Base-by-base conservation (phyloP, 2,113 vertebrate species). In the Chloroceryle aenea region DNA sequence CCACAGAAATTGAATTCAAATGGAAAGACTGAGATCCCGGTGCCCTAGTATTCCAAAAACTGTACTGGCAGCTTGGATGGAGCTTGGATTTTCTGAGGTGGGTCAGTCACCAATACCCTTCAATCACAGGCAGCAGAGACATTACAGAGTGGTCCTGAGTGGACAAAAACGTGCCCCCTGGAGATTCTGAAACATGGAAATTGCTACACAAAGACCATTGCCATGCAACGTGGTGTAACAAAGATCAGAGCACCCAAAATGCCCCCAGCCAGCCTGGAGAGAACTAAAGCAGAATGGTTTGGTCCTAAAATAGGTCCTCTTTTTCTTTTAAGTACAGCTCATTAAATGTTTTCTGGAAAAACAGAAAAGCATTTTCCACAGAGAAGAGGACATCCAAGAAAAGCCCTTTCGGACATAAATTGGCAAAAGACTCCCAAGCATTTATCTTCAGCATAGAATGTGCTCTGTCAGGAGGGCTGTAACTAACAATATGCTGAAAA, bases 381-480 rank as follows among this genome's bases (percentile, higher is more conserved):
- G 75, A 93, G 93, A 91, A 94, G 75, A 96, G 69, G 91, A 96
- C 91, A 85, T 96, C 95, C 93, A 97, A 97, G 97, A 98, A 97
- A 98, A 98, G 97, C 97, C 97, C 94, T 95, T 96, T 97, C 7
- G 86, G 94, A 93, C 95, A 92, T 76, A 93, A 97, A 67, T 95
- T 98, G 98, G 98, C 98, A 96, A 93, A 61, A 66, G 79, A 26
- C n/a, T 87, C 83, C 63, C 71, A 38, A 76, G 96, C 96, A 97
- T 98, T 98, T 98, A 97, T 98, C 98, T 98, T 97, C 93, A 2
- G 77, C 87, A 97, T 79, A 97, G 97, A 98, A 98, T 96, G 97
- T 95, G 95, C 97, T 97, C 97, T 98, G 97, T 98, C 98, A 98
- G 97, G 97, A 97, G 78, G 72, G 96, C 97, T 94, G 97, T 90